Conservation (phyloP, 2,113 vertebrate species). For the Struthio camelus region DNA sequence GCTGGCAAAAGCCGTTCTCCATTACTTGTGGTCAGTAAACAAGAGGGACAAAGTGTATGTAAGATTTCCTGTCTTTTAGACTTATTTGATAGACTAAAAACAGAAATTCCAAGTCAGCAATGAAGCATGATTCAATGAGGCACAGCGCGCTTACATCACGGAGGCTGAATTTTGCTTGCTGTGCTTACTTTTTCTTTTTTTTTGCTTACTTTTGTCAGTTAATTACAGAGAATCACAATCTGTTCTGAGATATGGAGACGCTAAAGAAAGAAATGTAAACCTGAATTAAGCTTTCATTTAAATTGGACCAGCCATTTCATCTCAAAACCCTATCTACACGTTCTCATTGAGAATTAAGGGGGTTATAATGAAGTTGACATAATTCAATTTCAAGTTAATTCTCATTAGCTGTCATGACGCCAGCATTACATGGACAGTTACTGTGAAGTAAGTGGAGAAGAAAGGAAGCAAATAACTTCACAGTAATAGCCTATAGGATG, state of each 20-base stretch:
- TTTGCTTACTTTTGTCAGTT: conserved; percentile 39
- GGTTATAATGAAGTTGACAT: conserved; percentile 55
- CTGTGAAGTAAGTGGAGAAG: neutral
- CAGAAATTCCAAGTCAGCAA: neutral
- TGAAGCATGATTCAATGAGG: neutral
- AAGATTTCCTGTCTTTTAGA: neutral
- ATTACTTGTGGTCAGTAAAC: neutral
- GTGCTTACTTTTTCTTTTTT: conserved; percentile 5
- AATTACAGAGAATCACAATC: conserved; percentile 38
- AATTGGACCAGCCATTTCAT: conserved; percentile 61
- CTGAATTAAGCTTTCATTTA: conserved; percentile 57
- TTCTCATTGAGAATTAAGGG: conserved; percentile 26
- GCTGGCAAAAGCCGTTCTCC: neutral
- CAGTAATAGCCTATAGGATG: neutral
- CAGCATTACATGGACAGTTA: conserved; percentile 44
- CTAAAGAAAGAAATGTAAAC: conserved; percentile 35
- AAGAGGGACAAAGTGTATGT: neutral
- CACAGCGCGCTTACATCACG: neutral
- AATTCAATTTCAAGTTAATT: conserved; percentile 57
- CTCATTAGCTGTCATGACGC: conserved; percentile 43
- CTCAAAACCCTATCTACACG: conserved; percentile 48
- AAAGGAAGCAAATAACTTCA: conserved; percentile 14
- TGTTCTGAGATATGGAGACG: neutral
- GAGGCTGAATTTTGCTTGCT: neutral
- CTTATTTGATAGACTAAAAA: neutral